Percentiles rank a stretch among this genome's conserved stretches.
Evolutionary conservation across 2,888 invertebrate genomes (phyloP).

Genomic region (Aphrophora alni): DNA sequence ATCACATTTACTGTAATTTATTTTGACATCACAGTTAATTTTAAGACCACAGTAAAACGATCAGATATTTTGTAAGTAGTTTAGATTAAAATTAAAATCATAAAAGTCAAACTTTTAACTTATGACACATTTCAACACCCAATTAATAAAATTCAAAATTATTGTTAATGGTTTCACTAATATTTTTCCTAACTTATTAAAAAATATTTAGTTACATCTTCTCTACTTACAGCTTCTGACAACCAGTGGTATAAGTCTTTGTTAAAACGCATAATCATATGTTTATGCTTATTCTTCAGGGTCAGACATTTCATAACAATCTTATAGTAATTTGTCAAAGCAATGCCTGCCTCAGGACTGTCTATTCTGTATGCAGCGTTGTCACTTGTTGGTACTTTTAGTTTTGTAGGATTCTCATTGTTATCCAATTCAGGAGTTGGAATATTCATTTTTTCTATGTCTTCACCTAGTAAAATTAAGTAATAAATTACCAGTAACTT

Average conservation of each 20-base stretch:
- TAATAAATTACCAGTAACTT: no score
- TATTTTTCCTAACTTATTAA: no score
- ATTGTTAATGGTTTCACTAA: no score
- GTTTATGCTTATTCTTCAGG: constrained; percentile 34
- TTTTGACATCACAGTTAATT: no score
- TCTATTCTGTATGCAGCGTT: constrained; percentile 43
- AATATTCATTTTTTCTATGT: constrained; percentile 26
- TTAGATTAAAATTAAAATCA: no score
- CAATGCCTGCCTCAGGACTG: constrained; percentile 43
- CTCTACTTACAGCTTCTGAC: constrained; percentile 18
- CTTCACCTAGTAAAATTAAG: neutral
- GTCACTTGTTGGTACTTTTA: constrained; percentile 43
- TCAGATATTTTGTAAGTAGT: no score
- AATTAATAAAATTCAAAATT: no score
- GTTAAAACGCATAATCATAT: constrained; percentile 45
- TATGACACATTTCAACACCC: no score
- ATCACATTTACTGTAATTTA: no score
- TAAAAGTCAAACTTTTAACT: no score
- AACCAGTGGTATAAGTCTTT: constrained; percentile 39
- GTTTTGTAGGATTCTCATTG: constrained; percentile 43
- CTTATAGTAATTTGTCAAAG: constrained; percentile 44
- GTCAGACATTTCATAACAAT: constrained; percentile 46
- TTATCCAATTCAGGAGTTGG: constrained; percentile 45
- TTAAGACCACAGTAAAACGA: no score
- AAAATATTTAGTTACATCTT: no score